Evolutionary conservation across 1,140 invertebrate species (phyloP).

Genomic region (Ceratina australensis): DNA sequence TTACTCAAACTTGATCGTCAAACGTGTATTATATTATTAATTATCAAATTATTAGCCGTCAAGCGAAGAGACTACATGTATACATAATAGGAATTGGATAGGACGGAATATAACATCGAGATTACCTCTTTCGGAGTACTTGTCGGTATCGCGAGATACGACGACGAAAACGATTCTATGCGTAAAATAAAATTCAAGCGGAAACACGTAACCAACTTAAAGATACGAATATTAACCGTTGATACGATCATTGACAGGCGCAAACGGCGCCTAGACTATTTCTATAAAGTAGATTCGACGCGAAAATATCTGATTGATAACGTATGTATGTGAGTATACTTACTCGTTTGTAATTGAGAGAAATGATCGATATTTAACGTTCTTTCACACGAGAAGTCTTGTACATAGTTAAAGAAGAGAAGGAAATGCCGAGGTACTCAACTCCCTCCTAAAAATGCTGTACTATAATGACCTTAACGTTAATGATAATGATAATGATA

Average conservation of each 20-base stretch:
- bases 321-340: constrained; percentile 45
- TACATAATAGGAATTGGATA: no score
- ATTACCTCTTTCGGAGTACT: no score
- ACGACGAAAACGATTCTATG: not conserved
- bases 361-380: constrained; percentile 46
- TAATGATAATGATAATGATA: constrained; percentile 39
- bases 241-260: constrained; percentile 10
- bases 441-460: constrained; percentile 55
- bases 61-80: no score
- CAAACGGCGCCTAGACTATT: constrained; percentile 47
- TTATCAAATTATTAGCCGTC: no score
- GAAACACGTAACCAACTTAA: not conserved
- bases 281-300: constrained; percentile 36
- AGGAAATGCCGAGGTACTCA: constrained; percentile 50
- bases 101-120: no score
- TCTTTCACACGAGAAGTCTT: constrained; percentile 41
- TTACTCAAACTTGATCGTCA: no score
- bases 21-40: no score
- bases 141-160: not conserved
- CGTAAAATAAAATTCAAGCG: not conserved
- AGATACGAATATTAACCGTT: constrained; percentile 30
- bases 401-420: constrained; percentile 42
- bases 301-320: constrained; percentile 27
- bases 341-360: constrained; percentile 52
- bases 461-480: constrained; percentile 50